A percentile compares a stretch with the other conserved stretches of the same genome.
These are phyloP conservation scores for Gastrophryne carolinensis DNA, from an alignment of 2,797 vertebrate genomes.

Conservation along the genomic window DNA sequence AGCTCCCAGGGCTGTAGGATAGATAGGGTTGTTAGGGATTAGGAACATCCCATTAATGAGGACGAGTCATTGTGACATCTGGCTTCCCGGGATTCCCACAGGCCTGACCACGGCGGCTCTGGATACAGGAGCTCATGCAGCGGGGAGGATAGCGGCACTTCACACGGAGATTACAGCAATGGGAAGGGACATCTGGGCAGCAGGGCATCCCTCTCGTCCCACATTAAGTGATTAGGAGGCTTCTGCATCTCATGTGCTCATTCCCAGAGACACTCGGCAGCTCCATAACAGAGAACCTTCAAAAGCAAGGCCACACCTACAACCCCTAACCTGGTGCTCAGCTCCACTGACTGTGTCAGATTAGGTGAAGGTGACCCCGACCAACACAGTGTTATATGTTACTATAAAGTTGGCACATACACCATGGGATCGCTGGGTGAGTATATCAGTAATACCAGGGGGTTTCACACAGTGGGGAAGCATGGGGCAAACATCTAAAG, in stretches of 20 bases:
- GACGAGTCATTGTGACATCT: conserved; percentile 9
- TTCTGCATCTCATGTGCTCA: not conserved
- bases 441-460: too few species aligned
- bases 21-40: not conserved
- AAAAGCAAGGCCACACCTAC: too few species aligned
- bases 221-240: not conserved
- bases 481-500: too few species aligned
- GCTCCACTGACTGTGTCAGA: too few species aligned
- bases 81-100: not conserved
- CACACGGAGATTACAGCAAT: conserved; percentile 29
- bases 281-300: not conserved
- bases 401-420: too few species aligned
- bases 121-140: not conserved
- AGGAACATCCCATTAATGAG: not conserved
- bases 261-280: not conserved
- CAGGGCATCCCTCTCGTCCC: too few species aligned
- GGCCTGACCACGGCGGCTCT: not conserved
- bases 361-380: too few species aligned
- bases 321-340: too few species aligned
- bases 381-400: too few species aligned
- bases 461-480: too few species aligned
- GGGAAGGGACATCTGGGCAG: conserved; percentile 40
- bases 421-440: too few species aligned
- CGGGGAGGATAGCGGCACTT: not conserved
- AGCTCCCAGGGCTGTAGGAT: too few species aligned